Evolutionary conservation across 2,888 invertebrate species (phyloP).

Genomic region (Diabrotica balteata): DNA sequence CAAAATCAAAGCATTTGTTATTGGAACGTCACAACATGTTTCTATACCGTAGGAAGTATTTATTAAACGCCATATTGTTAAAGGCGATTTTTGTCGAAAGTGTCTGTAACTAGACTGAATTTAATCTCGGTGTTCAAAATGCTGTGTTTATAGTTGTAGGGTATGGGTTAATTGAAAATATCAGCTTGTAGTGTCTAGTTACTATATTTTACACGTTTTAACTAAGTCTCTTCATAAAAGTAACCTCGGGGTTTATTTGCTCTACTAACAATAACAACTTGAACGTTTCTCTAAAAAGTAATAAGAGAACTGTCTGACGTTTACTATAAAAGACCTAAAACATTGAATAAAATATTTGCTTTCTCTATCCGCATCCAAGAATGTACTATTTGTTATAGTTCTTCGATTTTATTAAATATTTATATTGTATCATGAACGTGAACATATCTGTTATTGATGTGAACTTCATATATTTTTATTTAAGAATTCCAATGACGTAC

Average conservation of each 20-base stretch:
- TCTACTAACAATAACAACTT: not conserved
- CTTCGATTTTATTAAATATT: no score
- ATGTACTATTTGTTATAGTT: no score
- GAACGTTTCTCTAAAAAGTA: no score
- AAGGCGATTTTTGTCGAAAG: conserved; percentile 15
- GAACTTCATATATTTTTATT: no score
- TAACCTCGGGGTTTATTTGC: not conserved
- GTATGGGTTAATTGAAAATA: not conserved
- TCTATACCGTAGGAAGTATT: conserved; percentile 32
- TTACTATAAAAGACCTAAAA: no score
- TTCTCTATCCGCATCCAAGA: no score
- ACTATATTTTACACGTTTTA: not conserved
- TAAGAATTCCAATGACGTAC: no score
- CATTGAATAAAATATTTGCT: no score
- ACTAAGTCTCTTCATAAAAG: not conserved
- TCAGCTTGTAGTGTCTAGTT: not conserved
- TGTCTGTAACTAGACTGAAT: conserved; percentile 9
- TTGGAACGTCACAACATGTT: conserved; percentile 31
- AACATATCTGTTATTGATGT: no score
- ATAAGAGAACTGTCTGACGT: no score
- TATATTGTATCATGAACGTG: no score
- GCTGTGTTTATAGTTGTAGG: conserved; percentile 1
- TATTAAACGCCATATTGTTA: conserved; percentile 31
- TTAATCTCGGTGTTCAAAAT: not conserved
- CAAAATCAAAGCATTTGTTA: conserved; percentile 32